Conservation (phyloP, 2,113 vertebrate genomes). For the Semnornis frantzii region DNA sequence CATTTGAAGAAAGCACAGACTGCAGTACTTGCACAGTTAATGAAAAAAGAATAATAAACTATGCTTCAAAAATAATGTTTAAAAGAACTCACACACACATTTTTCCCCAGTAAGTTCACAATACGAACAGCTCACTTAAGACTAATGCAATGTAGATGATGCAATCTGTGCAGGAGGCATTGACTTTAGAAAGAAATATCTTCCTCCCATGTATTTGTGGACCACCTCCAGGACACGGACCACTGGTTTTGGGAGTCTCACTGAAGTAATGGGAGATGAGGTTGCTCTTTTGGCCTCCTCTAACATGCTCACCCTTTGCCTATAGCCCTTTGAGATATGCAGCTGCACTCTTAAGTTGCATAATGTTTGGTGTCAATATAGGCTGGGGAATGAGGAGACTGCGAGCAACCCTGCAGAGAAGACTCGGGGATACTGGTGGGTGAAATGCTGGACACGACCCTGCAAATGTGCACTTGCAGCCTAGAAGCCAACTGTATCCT, state of each 20-base stretch:
- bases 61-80: neutral
- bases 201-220: neutral
- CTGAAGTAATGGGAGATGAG: neutral
- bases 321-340: neutral
- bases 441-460: no score
- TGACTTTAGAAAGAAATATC: neutral
- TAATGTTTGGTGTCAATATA: no score
- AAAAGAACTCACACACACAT: neutral
- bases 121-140: neutral
- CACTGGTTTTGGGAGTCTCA: neutral
- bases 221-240: rapidly evolving
- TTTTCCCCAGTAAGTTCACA: neutral
- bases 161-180: neutral
- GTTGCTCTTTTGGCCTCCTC: neutral
- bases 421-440: no score
- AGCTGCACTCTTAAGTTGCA: neutral
- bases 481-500: no score
- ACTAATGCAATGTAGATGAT: neutral
- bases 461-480: no score
- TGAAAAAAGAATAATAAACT: neutral
- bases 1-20: neutral
- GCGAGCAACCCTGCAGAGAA: no score
- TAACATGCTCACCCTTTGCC: neutral
- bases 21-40: neutral
- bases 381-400: no score